Evolutionary conservation across 2,113 vertebrate genomes (phyloP).

Genomic region (Lampris incognitus): DNA sequence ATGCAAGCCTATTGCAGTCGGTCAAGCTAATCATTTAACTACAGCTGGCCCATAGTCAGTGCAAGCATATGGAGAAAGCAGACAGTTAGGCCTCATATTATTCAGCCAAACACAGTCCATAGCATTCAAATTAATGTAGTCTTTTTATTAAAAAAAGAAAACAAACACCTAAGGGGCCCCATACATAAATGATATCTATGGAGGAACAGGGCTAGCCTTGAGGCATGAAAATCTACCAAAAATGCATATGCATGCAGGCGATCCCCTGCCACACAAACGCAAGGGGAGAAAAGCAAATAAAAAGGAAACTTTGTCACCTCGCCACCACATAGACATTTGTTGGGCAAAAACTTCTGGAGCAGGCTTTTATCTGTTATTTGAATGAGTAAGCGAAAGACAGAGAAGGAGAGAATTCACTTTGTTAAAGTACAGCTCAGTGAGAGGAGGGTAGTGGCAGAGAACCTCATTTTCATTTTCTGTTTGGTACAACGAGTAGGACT

Average conservation of each 20-base stretch:
- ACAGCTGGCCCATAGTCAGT: constrained; percentile 15
- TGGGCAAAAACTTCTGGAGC: constrained; percentile 10
- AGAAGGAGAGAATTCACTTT: too few species aligned
- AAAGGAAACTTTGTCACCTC: constrained; percentile 3
- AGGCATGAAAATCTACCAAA: neutral
- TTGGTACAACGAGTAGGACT: too few species aligned
- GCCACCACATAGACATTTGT: neutral
- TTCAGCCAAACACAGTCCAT: constrained; percentile 36
- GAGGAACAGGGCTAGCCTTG: too few species aligned
- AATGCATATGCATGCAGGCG: neutral
- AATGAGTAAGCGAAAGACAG: too few species aligned
- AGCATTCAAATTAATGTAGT: constrained; percentile 24
- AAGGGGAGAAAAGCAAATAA: neutral
- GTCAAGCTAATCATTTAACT: neutral
- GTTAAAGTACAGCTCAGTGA: too few species aligned
- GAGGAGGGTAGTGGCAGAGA: too few species aligned
- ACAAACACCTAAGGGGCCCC: too few species aligned
- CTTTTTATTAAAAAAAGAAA: too few species aligned
- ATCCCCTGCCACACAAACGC: neutral
- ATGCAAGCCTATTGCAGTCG: constrained; percentile 37
- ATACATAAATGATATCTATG: too few species aligned
- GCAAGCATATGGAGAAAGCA: constrained; percentile 20
- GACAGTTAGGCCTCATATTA: constrained; percentile 30
- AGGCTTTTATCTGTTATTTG: neutral
- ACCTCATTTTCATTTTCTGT: too few species aligned